Evolutionary conservation across 2,888 invertebrate genomes (phyloP).

Genomic region (Parnassius smintheus): DNA sequence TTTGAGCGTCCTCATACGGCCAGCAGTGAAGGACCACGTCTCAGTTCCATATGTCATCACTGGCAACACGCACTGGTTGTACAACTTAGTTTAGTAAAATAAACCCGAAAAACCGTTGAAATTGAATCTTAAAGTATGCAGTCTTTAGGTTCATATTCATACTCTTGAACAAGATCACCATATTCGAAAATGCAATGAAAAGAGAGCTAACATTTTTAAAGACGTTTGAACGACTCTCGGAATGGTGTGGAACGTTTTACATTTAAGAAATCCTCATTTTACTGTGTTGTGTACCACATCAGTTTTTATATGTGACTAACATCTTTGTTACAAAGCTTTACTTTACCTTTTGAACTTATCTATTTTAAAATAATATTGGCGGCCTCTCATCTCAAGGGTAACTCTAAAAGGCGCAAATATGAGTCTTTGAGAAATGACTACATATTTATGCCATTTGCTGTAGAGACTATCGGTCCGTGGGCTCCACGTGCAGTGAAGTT

Average conservation of each 20-base stretch:
- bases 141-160: conserved; percentile 43
- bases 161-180: conserved; percentile 39
- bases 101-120: conserved; percentile 41
- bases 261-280: conserved; percentile 73
- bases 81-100: no score
- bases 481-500: no score
- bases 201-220: conserved; percentile 77
- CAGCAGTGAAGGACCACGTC: no score
- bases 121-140: conserved; percentile 30
- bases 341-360: not conserved
- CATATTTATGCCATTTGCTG: no score
- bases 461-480: no score
- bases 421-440: no score
- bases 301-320: conserved; percentile 58
- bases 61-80: no score
- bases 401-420: no score
- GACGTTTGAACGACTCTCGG: conserved; percentile 74
- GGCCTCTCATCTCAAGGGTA: no score
- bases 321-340: conserved; percentile 42
- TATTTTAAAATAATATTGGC: no score
- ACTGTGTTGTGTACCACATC: conserved; percentile 69
- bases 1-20: no score
- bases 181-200: conserved; percentile 73
- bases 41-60: no score
- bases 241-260: conserved; percentile 67